Base-by-base conservation (phyloP, 2,888 invertebrate species). In the Andrena flavipes region DNA sequence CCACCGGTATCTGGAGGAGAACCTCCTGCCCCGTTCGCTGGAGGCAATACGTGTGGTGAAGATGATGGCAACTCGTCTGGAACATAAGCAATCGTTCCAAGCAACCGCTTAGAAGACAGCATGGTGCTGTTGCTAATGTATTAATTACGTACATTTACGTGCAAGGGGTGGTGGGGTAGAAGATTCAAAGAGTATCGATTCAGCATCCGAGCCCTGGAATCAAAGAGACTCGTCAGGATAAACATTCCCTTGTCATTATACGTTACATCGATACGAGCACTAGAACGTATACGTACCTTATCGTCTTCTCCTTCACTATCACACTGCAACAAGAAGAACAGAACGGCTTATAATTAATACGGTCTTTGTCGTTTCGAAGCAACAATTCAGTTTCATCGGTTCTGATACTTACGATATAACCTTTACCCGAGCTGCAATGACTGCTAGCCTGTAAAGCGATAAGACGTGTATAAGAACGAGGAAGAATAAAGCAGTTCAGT, bases 271-370 rank as follows among this genome's bases (percentile, higher is more conserved):
- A 16, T 5, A 5, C 16, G 51, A 51, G n/a, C 51, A 20, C 20
- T 20, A n/a, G 2, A 20, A 83, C 74, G 67, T 88, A 85, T 92
- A 95, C 96, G 96, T 95, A 97, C 97, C 97, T 97, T 97, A 95
- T 97, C 97, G 95, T 97, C 97, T 95, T 97, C 97, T 95, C 97
- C 97, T 96, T 97, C 97, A 96, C 97, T 98, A 97, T 97, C 97
- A 97, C 97, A 98, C 97, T 98, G 96, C 90, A 96, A 97, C 94
- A 95, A 94, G 94, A 94, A 95, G 95, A 94, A 94, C 10, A 59
- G 42, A 67, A 63, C 16, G 42, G 42, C 16, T 42, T 42, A 23
- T 67, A 7, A 20, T 69, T 82, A 71, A 5, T 16, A 74, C 20
- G 16, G n/a, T 6, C 6, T 26, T 2, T 5, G 8, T 8, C 0